Evolutionary conservation across 2,797 vertebrate species (phyloP).

Genomic region (Schizopygopsis malacanthus): DNA sequence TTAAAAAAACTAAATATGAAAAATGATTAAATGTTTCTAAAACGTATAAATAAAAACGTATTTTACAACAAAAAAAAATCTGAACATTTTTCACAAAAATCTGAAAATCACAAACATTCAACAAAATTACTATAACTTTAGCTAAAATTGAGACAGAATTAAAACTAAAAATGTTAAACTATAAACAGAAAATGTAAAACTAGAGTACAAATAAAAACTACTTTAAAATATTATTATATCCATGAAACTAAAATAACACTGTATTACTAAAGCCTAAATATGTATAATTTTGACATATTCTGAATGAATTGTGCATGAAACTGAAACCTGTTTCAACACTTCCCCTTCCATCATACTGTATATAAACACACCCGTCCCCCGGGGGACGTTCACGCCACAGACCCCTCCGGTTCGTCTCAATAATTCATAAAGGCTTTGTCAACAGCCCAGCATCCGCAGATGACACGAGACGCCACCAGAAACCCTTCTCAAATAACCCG

Average conservation of each 20-base stretch:
- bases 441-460: constrained; percentile 32
- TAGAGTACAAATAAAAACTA: background rate
- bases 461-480: constrained; percentile 17
- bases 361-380: background rate
- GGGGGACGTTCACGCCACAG: background rate
- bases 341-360: background rate
- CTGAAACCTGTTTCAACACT: background rate
- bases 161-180: too few species aligned
- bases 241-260: background rate
- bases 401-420: constrained; percentile 41
- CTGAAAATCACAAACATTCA: too few species aligned
- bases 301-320: too few species aligned
- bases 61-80: too few species aligned
- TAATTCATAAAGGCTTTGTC: constrained; percentile 60
- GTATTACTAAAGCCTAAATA: background rate
- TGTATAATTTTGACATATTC: too few species aligned
- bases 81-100: too few species aligned
- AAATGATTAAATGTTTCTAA: background rate
- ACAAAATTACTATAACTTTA: too few species aligned
- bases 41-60: background rate
- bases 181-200: background rate
- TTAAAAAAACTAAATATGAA: background rate
- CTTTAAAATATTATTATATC: background rate
- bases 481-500: constrained; percentile 24
- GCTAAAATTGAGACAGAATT: too few species aligned